Conservation (phyloP, 2,113 vertebrate genomes). For the Cepphus grylle region DNA sequence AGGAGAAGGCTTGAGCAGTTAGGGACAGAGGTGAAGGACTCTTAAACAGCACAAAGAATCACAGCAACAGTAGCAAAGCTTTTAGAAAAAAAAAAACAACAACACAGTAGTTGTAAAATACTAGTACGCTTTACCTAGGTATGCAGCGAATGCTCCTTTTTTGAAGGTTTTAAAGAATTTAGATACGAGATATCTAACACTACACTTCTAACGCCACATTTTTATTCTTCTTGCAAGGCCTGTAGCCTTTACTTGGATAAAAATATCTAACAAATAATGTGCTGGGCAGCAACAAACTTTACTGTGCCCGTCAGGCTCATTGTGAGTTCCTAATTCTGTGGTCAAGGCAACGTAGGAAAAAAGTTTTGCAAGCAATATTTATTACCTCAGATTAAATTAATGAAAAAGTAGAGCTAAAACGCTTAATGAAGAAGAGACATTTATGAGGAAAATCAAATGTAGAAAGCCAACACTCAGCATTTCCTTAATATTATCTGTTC, state of each 20-base stretch:
- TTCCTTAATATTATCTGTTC: not conserved
- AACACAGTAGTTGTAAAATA: not conserved
- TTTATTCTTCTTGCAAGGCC: not conserved
- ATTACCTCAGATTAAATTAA: not conserved
- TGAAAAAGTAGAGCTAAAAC: not conserved
- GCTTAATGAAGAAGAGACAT: not conserved
- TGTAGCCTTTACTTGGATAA: not conserved
- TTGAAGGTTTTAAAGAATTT: not conserved
- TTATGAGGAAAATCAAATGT: slow-evolving; percentile 1
- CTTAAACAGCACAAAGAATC: not conserved
- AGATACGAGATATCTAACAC: not conserved
- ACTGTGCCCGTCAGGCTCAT: not conserved
- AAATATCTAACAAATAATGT: not conserved
- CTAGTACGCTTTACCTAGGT: not conserved
- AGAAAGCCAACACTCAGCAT: not conserved
- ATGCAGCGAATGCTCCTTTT: not conserved
- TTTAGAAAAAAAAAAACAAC: not conserved
- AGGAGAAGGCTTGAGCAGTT: not conserved
- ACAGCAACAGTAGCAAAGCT: not conserved
- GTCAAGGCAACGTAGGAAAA: not conserved
- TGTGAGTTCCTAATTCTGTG: not conserved
- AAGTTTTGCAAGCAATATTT: not conserved
- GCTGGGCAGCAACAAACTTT: not conserved
- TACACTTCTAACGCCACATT: accelerated
- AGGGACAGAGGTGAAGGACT: not conserved